Percentiles rank a stretch among this genome's conserved stretches.
phyloP scores from a whole-genome alignment of 2,797 vertebrate species.

The Spondyliosoma cantharus region DNA sequence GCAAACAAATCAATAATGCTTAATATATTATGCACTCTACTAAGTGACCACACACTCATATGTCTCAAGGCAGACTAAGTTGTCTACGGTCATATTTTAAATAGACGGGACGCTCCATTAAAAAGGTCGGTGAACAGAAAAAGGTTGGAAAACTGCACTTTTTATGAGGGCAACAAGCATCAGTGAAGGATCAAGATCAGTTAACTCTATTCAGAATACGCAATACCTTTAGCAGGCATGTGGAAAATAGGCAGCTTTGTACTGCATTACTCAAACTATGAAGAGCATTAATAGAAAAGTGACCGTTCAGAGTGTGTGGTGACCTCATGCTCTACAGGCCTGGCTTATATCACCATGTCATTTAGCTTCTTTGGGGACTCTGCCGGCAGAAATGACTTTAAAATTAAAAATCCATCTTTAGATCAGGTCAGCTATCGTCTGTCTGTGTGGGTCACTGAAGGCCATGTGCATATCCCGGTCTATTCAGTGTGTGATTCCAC shows the following conservation, averaged over 20 bases:
- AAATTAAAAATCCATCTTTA: neutral
- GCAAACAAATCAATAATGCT: neutral
- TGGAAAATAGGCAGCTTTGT: slow-evolving; percentile 26
- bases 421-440: slow-evolving; percentile 2
- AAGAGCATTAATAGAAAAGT: slow-evolving; percentile 23
- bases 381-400: neutral
- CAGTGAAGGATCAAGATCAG: slow-evolving; percentile 10
- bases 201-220: neutral
- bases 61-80: neutral
- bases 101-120: slow-evolving; percentile 12
- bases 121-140: slow-evolving; percentile 10
- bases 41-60: neutral
- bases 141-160: slow-evolving; percentile 11
- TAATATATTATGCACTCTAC: neutral
- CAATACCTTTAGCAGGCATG: neutral
- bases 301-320: slow-evolving; percentile 11
- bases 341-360: neutral
- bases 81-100: neutral
- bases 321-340: slow-evolving; percentile 2
- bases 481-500: no score
- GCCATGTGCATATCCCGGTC: neutral
- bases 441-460: slow-evolving; percentile 8
- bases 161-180: slow-evolving; percentile 1
- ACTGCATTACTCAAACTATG: slow-evolving; percentile 10
- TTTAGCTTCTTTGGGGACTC: neutral